phyloP scores from a whole-genome alignment of 2,113 vertebrate species.

The Rostratula benghalensis region DNA sequence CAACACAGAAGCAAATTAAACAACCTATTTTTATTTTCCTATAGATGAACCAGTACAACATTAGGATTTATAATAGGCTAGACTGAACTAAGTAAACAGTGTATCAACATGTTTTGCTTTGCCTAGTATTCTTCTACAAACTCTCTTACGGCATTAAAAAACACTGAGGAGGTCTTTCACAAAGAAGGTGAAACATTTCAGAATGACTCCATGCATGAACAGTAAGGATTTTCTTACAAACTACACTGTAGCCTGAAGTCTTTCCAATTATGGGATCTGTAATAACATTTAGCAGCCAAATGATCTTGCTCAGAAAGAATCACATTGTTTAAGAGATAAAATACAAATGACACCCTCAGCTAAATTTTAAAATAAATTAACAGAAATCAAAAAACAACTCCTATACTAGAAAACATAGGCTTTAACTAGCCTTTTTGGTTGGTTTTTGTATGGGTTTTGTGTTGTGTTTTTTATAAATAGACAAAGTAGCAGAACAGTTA shows the following conservation, averaged over 20 bases:
- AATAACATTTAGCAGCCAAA: not conserved
- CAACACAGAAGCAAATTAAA: slow-evolving; percentile 17
- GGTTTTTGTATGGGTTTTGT: not conserved
- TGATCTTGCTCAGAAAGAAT: not conserved
- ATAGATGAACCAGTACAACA: not conserved
- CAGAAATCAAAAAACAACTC: not conserved
- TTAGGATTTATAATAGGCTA: slow-evolving; percentile 25
- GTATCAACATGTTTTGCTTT: slow-evolving; percentile 2
- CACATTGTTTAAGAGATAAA: not conserved
- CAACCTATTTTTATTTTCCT: slow-evolving; percentile 35
- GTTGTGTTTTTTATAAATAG: not conserved
- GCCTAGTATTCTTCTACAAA: not conserved
- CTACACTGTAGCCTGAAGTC: not conserved
- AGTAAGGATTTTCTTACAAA: not conserved
- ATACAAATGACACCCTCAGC: not conserved
- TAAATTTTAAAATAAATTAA: not conserved
- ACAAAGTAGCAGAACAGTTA: not conserved
- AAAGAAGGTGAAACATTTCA: not conserved
- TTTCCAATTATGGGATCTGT: accelerated
- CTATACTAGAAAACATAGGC: not conserved
- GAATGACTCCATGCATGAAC: not conserved
- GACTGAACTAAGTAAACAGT: slow-evolving; percentile 22
- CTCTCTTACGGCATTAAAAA: not conserved
- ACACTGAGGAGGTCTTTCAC: not conserved
- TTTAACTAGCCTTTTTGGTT: not conserved